Evolutionary conservation across 2,113 vertebrate genomes (phyloP), one percentile per base, ranked within the genome.

Genomic region (Cyphomyrus plagiostoma): DNA sequence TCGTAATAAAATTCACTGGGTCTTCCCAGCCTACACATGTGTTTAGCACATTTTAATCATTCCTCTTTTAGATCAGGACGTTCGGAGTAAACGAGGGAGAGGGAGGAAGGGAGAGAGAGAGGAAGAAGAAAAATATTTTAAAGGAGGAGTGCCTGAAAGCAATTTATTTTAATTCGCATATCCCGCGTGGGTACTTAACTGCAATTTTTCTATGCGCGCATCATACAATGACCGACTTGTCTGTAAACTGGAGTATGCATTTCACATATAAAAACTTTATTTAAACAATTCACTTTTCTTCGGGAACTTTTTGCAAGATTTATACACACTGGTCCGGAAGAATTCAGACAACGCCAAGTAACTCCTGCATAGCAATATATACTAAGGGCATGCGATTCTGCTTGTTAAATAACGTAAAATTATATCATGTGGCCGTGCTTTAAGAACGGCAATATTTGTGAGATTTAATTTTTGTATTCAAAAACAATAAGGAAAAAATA

Each of bases 1-100:
- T 70, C 26, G 21, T 52, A 53, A 82, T n/a, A 84, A 85, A 77
- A 93, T 82, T 85, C 90, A 84, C 84, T 88, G 74, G 50, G 49
- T 87, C 89, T 82, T 77, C 86, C 77, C 23, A 35, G 89, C 45
- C 85, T 90, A 89, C 91, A 93, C 92, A 92, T 89, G 85, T 93
- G 92, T 90, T 92, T 89, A 91, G 91, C 91, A 92, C 92, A 91
- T 93, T 91, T 92, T 90, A 92, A 93, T 93, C 90, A 84, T 39
- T 93, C 92, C 89, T 89, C 49, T 89, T 90, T 88, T 91, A 92
- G 92, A 93, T 93, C 93, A 92, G 93, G 90, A 93, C 91, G 91
- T 92, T 52, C 26, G 56, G 56, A 21, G 86, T 58, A 48, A 84
- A 45, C 66, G 52, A 30, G 62, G 13, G n/a, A 89, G 46, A 85